Evolutionary conservation across 2,113 vertebrate species (phyloP).

Genomic region (Pao palembangensis): DNA sequence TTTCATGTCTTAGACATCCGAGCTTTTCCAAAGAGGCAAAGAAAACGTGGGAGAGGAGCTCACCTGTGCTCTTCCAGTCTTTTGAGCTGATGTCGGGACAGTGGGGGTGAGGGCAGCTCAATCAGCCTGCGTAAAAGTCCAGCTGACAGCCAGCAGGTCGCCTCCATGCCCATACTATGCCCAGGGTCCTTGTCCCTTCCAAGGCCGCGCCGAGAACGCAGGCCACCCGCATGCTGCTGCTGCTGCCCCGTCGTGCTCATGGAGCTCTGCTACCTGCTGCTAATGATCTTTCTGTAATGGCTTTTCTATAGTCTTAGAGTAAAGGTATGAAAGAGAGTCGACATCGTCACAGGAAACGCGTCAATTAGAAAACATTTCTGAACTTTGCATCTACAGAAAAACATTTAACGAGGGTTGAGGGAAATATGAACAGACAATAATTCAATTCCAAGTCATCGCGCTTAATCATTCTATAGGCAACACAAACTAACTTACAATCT

Average conservation of each 20-base stretch:
- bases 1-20: too few species aligned
- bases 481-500: constrained; percentile 3
- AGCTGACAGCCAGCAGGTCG: constrained; percentile 68
- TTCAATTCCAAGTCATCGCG: not conserved
- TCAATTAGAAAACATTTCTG: too few species aligned
- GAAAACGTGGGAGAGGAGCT: too few species aligned
- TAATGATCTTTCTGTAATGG: constrained; percentile 37
- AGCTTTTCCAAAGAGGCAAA: too few species aligned
- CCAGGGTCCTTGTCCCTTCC: constrained; percentile 58
- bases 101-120: constrained; percentile 87
- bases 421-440: too few species aligned
- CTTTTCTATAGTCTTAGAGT: constrained; percentile 50
- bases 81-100: constrained; percentile 93
- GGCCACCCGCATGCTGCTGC: constrained; percentile 52
- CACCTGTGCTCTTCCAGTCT: constrained; percentile 93
- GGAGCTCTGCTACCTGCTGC: constrained; percentile 60
- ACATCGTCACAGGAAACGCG: too few species aligned
- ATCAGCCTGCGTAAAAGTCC: constrained; percentile 80
- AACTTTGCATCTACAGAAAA: too few species aligned
- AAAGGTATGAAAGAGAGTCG: not conserved
- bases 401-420: too few species aligned
- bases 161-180: constrained; percentile 62
- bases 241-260: constrained; percentile 63
- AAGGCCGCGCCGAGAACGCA: constrained; percentile 60
- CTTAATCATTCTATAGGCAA: constrained; percentile 13